phyloP scores from a whole-genome alignment of 30 jellyfish, hydroid and myxozoan species.

The Turritopsis dohrnii region DNA sequence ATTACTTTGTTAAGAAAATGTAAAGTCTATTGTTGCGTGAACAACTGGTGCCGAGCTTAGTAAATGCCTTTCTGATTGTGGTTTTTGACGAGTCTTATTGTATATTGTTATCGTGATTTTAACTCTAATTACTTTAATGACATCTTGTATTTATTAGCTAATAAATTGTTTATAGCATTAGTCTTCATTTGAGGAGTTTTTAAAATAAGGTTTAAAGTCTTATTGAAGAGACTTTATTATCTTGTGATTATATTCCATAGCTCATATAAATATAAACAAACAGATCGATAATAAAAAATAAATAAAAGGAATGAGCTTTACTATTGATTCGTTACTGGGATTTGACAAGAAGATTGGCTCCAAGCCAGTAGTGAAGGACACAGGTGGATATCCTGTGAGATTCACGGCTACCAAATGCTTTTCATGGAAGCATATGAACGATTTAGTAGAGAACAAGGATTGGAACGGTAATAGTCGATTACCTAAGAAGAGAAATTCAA shows the following conservation, averaged over 20 bases:
- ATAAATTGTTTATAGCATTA: background rate
- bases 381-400: background rate
- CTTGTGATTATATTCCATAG: background rate
- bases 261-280: background rate
- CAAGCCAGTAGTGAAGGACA: background rate
- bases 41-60: background rate
- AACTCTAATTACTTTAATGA: background rate
- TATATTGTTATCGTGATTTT: background rate
- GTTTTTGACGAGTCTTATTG: background rate
- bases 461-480: background rate
- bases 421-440: conserved; percentile 3
- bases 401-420: background rate
- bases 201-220: background rate
- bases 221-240: too few species aligned
- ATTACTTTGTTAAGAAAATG: background rate
- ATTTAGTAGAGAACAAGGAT: background rate
- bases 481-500: background rate
- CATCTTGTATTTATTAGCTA: background rate
- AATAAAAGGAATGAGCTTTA: background rate
- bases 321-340: conserved; percentile 4
- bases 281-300: background rate
- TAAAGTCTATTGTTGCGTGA: background rate
- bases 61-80: background rate
- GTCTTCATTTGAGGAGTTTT: background rate
- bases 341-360: background rate